Evolutionary conservation across 2,888 invertebrate species (phyloP).

Genomic region (Himalopsyche anomala): DNA sequence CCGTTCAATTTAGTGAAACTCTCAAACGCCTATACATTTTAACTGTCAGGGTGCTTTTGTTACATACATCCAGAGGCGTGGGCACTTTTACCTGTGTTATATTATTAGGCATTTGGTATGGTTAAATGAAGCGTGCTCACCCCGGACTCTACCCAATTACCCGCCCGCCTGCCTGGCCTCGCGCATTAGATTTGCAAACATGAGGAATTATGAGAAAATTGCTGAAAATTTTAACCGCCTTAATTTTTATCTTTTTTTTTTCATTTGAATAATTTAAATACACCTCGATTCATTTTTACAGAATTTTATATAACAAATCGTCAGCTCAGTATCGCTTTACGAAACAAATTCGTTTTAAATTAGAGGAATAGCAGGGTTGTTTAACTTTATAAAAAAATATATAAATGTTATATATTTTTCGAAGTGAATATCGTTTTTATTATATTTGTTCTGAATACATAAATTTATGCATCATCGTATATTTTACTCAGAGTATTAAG

Average conservation of each 20-base stretch:
- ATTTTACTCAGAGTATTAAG: no score
- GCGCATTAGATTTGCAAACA: slow-evolving; percentile 26
- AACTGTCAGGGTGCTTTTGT: slow-evolving; percentile 3
- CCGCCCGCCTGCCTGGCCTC: background rate
- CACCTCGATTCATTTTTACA: no score
- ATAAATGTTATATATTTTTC: no score
- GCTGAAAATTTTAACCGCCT: background rate
- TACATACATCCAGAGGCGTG: slow-evolving; percentile 2
- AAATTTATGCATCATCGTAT: no score
- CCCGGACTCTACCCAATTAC: slow-evolving; percentile 7
- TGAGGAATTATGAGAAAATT: slow-evolving; percentile 4
- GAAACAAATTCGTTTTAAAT: no score
- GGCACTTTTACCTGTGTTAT: slow-evolving; percentile 12
- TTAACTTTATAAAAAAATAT: no score
- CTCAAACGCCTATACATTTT: slow-evolving; percentile 30
- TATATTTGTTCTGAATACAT: no score
- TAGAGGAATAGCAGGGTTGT: no score
- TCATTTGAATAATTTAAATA: no score
- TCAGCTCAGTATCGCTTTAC: no score
- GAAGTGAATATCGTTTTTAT: no score
- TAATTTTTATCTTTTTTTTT: background rate
- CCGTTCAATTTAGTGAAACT: slow-evolving; percentile 5
- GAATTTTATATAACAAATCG: no score
- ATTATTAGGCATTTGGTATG: slow-evolving; percentile 26
- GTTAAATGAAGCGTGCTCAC: slow-evolving; percentile 15